Conservation (phyloP, 2,113 vertebrate species). For the Gobiocypris rarus region DNA sequence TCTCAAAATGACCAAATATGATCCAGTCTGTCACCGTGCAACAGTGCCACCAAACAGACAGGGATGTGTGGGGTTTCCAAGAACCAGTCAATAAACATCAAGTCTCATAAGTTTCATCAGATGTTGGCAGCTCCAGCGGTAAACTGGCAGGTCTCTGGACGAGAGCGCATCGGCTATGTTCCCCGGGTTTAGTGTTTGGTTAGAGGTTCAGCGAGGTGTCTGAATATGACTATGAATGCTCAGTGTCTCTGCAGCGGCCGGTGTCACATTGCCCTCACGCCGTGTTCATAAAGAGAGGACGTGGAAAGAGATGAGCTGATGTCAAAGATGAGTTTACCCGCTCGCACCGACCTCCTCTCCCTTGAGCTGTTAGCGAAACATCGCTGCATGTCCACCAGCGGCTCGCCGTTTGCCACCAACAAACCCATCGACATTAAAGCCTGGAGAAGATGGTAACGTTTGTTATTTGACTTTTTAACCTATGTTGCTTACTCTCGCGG, state of each 20-base stretch:
- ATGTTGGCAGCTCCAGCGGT: background rate
- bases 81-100: background rate
- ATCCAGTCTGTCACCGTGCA: background rate
- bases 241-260: background rate
- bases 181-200: background rate
- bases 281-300: conserved; percentile 32
- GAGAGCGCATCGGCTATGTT: background rate
- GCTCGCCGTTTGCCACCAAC: conserved; percentile 80
- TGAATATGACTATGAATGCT: conserved; percentile 30
- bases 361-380: conserved; percentile 73
- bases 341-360: conserved; percentile 73
- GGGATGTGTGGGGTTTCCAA: background rate
- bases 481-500: background rate
- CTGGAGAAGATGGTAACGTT: conserved; percentile 75
- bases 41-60: background rate
- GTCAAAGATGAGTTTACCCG: conserved; percentile 78
- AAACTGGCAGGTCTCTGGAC: background rate
- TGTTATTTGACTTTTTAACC: conserved; percentile 32
- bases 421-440: conserved; percentile 83
- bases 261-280: conserved; percentile 26
- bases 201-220: conserved; percentile 7
- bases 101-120: background rate
- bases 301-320: background rate
- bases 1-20: background rate
- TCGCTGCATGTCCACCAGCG: conserved; percentile 69